These are phyloP conservation scores for Patagioenas fasciata DNA, from an alignment of 2,113 vertebrate species.

Conservation along the genomic window DNA sequence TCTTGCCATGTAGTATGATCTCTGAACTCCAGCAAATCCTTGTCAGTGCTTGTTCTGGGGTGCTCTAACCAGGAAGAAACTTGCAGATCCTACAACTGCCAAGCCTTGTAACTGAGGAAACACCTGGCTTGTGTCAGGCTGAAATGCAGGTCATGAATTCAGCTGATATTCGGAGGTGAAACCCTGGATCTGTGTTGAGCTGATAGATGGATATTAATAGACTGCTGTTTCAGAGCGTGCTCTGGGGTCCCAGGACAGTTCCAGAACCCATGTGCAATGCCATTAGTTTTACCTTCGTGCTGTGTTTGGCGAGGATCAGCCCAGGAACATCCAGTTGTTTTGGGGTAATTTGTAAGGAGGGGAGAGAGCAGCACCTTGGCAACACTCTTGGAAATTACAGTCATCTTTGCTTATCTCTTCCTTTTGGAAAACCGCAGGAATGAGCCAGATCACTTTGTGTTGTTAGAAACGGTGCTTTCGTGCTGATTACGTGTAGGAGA, in stretches of 20 bases:
- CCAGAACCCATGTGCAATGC: not conserved
- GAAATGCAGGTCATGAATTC: not conserved
- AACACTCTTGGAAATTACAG: not conserved
- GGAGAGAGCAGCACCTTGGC: not conserved
- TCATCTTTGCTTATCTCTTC: not conserved
- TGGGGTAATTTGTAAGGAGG: not conserved
- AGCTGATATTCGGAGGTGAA: not conserved
- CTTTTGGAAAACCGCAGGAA: not conserved
- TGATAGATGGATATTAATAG: too few relatives aligned
- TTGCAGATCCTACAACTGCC: not conserved
- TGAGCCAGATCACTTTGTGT: not conserved
- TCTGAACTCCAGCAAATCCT: not conserved
- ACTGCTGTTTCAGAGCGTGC: accelerated
- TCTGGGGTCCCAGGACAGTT: not conserved
- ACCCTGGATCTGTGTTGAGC: not conserved
- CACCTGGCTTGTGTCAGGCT: not conserved
- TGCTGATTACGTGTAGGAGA: not conserved
- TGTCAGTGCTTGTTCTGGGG: not conserved
- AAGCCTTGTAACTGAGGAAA: not conserved
- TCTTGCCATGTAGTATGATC: not conserved
- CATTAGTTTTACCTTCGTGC: not conserved
- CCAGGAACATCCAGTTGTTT: not conserved
- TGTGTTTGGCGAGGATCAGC: not conserved
- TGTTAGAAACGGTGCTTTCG: not conserved
- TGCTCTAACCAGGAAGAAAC: not conserved